phyloP scores from a whole-genome alignment of 2,888 invertebrate genomes.

The Hypercompe scribonia region DNA sequence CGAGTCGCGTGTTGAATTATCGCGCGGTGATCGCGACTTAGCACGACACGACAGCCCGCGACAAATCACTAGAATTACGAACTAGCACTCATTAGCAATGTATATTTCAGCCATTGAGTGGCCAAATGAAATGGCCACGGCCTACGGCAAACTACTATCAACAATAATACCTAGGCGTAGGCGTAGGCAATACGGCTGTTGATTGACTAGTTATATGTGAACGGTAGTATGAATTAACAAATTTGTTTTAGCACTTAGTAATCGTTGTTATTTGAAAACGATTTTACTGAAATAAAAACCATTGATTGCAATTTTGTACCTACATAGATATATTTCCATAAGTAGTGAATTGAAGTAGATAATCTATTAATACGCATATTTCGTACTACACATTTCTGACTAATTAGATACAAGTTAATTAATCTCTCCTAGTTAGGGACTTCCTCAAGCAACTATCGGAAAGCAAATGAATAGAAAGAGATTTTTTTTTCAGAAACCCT shows the following conservation, averaged over 20 bases:
- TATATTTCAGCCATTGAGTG: constrained; percentile 59
- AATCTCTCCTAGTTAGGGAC: too few species aligned
- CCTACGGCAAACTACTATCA: constrained; percentile 35
- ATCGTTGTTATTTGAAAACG: too few species aligned
- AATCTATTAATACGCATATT: too few species aligned
- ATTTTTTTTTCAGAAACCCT: neutral
- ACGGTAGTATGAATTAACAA: too few species aligned
- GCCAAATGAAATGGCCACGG: constrained; percentile 57
- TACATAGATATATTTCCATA: too few species aligned
- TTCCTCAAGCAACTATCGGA: neutral
- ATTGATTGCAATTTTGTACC: too few species aligned
- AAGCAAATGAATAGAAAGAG: neutral
- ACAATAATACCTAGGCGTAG: neutral
- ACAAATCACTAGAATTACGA: constrained; percentile 78
- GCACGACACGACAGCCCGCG: constrained; percentile 66
- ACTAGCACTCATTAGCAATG: constrained; percentile 72
- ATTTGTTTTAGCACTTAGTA: too few species aligned
- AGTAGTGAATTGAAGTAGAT: neutral
- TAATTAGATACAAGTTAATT: too few species aligned
- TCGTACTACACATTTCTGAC: too few species aligned
- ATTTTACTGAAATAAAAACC: too few species aligned
- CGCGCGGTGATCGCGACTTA: constrained; percentile 43
- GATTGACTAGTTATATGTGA: too few species aligned
- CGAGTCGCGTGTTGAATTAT: constrained; percentile 52
- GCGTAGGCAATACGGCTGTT: too few species aligned